Base-by-base conservation (phyloP, 2,888 invertebrate genomes). In the Megaustenia siamemsis region DNA sequence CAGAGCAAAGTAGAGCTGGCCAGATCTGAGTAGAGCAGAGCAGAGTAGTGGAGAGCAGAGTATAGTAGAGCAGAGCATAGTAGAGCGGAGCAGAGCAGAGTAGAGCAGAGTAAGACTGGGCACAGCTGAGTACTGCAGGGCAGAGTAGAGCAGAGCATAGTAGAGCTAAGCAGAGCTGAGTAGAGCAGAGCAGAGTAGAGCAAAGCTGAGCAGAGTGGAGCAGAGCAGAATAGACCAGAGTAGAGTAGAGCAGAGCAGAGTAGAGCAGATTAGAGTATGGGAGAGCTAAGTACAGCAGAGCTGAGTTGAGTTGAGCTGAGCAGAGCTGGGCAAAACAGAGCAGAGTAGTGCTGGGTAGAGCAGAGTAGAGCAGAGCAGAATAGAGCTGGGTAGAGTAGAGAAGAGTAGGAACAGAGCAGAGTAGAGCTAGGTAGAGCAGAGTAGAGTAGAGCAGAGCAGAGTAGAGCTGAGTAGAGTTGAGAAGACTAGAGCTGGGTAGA, bases 221-320 rank as follows among this genome's bases (percentile, higher is more conserved):
- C 32, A 69, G 32, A 40, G 69, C 35, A 73, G 18, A 45, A 21
- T 45, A 43, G 18, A 45, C 43, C 12, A 73, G 18, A 45, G 73
- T 40, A 73, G 18, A 45, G 73, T 73, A 73, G 15, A 45, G 73
- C 43, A 73, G 15, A 45, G 73, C 43, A 40, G n/a, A 45, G 73
- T 73, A 73, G 15, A 45, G 43, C 43, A 73, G 21, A n/a, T 40
- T 73, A 73, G 21, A 45, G 73, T 40, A 73, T 4, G 28, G 73
- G 40, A 73, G 43, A 45, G 73, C 15, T 43, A 24, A 45, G 73
- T 73, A 73, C 18, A 45, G 73, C 40, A 73, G 21, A 45, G 73
- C 43, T 43, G 21, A 45, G 43, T 73, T 43, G 21, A 45, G 73
- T 73, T 43, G 21, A 45, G 73, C 43, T 43, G 73, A 45, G 73